Evolutionary conservation across 2,888 invertebrate genomes (phyloP).

Genomic region (Trissolcus brochymenae): DNA sequence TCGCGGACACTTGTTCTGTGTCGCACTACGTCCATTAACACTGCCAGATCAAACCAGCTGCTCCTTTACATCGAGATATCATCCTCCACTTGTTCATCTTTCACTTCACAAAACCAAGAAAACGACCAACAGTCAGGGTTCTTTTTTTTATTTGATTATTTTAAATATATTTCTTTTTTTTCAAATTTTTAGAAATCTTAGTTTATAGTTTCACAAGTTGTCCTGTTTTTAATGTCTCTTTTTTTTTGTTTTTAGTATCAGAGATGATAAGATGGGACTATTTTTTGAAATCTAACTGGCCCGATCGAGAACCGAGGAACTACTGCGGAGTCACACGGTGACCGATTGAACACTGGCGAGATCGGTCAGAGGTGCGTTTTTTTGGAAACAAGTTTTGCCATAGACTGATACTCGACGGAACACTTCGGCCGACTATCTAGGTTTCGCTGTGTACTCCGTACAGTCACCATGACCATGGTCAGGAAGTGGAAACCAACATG

Average conservation of each 20-base stretch:
- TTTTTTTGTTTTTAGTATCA: neutral
- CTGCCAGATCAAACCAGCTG: slow-evolving; percentile 40
- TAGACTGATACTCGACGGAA: slow-evolving; percentile 26
- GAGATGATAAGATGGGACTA: neutral
- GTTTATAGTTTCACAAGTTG: too few relatives aligned
- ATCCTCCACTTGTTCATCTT: slow-evolving; percentile 42
- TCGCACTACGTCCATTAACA: slow-evolving; percentile 28
- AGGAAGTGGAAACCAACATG: slow-evolving; percentile 58
- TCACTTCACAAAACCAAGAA: slow-evolving; percentile 1
- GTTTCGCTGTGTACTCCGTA: slow-evolving; percentile 20
- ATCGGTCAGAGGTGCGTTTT: slow-evolving; percentile 1
- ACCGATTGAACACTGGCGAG: neutral
- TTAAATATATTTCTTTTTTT: too few relatives aligned
- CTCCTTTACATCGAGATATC: slow-evolving; percentile 46
- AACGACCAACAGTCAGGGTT: neutral
- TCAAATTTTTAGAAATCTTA: too few relatives aligned
- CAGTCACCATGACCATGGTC: slow-evolving; percentile 59
- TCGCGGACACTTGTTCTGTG: slow-evolving; percentile 10
- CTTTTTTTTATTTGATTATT: too few relatives aligned
- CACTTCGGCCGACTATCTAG: slow-evolving; percentile 49
- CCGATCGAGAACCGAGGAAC: neutral
- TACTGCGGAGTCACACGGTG: slow-evolving; percentile 1
- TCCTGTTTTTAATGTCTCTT: too few relatives aligned
- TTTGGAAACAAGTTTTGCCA: slow-evolving; percentile 7
- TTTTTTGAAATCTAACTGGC: neutral